Conservation (phyloP, 2,113 vertebrate species). For the Theristicus caerulescens region DNA sequence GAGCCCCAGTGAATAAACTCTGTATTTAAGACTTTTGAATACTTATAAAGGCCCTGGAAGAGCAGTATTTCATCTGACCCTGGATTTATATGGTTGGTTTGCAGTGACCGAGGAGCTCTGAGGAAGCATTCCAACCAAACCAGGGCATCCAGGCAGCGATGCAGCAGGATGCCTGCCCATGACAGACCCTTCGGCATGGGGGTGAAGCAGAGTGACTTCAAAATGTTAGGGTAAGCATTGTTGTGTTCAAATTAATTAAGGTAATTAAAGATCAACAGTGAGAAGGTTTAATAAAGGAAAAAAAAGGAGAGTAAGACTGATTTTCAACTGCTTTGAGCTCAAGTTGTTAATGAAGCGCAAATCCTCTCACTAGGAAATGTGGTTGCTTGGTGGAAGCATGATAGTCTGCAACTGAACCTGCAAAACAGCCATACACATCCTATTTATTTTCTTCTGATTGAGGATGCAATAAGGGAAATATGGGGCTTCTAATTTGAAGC, state of each 20-base stretch:
- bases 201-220: background rate
- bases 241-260: background rate
- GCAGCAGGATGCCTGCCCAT: background rate
- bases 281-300: background rate
- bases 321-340: background rate
- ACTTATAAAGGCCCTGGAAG: background rate
- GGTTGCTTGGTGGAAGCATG: background rate
- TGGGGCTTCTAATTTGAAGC: background rate
- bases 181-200: background rate
- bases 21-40: background rate
- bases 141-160: background rate
- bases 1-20: background rate
- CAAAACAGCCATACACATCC: background rate
- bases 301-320: background rate
- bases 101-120: background rate
- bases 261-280: background rate
- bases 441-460: background rate
- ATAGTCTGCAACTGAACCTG: background rate
- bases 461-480: background rate
- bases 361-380: background rate
- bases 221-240: accelerated
- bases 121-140: background rate
- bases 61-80: background rate
- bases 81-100: accelerated
- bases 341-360: background rate